phyloP scores from a whole-genome alignment of 2,797 vertebrate species.

The Carcharodon carcharias region DNA sequence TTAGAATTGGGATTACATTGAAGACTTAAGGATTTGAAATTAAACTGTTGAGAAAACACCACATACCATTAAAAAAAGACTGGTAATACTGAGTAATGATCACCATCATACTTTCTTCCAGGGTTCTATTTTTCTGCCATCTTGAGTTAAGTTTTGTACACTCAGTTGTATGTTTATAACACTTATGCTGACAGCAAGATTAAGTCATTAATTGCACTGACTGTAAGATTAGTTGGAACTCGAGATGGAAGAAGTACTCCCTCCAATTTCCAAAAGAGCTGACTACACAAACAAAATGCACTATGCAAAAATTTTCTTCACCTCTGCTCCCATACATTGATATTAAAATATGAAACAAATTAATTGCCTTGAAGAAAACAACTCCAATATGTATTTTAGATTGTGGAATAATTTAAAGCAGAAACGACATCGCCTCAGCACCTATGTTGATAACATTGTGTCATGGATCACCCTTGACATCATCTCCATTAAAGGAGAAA shows the following conservation, averaged over 20 bases:
- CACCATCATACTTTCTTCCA: not conserved
- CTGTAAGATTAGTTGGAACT: not conserved
- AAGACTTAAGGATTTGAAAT: not conserved
- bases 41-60: not conserved
- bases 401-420: not conserved
- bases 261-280: not conserved
- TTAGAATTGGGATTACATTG: not conserved
- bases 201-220: not conserved
- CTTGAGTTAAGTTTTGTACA: not conserved
- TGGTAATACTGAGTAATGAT: not conserved
- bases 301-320: not conserved
- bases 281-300: not conserved
- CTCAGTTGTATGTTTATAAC: not conserved
- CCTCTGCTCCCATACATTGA: not conserved
- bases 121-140: not conserved
- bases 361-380: not conserved
- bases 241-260: not conserved
- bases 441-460: not conserved
- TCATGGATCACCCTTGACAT: not conserved
- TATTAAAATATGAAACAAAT: not conserved
- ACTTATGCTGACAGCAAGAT: not conserved
- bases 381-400: not conserved
- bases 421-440: not conserved
- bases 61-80: not conserved
- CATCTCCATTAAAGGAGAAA: not conserved